phyloP scores from a whole-genome alignment of 2,797 vertebrate genomes.

The Karalla daura region DNA sequence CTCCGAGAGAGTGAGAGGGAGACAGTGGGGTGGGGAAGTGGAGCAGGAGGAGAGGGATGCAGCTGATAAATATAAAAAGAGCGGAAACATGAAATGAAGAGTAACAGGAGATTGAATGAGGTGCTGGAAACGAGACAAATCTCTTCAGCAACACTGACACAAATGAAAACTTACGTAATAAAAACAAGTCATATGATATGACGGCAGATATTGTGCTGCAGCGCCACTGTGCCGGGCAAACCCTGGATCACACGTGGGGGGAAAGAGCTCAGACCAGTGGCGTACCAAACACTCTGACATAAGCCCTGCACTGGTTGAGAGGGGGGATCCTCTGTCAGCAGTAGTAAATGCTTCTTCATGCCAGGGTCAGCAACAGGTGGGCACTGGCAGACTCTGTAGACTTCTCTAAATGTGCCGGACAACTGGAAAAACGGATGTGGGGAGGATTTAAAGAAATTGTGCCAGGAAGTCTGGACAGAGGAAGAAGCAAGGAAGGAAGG shows the following conservation, averaged over 20 bases:
- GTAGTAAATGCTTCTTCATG: constrained; percentile 33
- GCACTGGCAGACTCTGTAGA: neutral
- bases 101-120: constrained; percentile 6
- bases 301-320: constrained; percentile 35
- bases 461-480: neutral
- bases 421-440: neutral
- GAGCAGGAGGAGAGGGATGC: neutral
- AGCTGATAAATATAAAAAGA: constrained; percentile 7
- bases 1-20: constrained; percentile 20
- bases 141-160: constrained; percentile 74
- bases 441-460: neutral
- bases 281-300: constrained; percentile 33
- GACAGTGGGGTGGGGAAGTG: constrained; percentile 1
- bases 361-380: constrained; percentile 3
- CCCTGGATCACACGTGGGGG: constrained; percentile 38
- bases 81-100: neutral
- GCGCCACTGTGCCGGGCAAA: constrained; percentile 46
- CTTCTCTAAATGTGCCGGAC: neutral
- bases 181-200: constrained; percentile 66
- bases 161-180: constrained; percentile 79
- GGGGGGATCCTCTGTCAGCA: constrained; percentile 45
- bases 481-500: neutral
- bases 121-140: constrained; percentile 40
- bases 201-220: constrained; percentile 71
- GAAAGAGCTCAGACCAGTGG: constrained; percentile 7